Evolutionary conservation across 2,888 invertebrate species (phyloP).

Genomic region (Falcaria lacertinaria): DNA sequence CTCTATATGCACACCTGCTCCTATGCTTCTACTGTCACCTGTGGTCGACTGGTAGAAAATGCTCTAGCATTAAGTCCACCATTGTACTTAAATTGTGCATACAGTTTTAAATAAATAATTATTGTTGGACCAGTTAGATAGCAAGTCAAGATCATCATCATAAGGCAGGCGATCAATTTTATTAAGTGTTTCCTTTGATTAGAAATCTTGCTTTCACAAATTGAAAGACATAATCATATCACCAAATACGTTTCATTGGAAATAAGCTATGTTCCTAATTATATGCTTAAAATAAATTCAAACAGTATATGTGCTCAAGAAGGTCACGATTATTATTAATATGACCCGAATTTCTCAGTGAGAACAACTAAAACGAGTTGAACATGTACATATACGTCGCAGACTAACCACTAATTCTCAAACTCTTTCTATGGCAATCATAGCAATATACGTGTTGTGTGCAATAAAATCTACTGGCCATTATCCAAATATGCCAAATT

Average conservation of each 20-base stretch:
- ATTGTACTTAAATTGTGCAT: no score
- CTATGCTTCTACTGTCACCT: no score
- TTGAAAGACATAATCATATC: no score
- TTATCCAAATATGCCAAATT: not conserved
- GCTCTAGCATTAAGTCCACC: no score
- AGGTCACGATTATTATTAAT: not conserved
- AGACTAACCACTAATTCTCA: not conserved
- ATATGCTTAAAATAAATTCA: not conserved
- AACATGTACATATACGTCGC: not conserved
- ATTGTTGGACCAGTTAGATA: no score
- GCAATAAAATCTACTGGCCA: slow-evolving; percentile 23
- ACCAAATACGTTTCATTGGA: not conserved
- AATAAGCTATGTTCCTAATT: not conserved
- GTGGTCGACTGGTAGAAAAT: no score
- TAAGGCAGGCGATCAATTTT: no score
- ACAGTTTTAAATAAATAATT: no score
- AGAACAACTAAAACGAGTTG: not conserved
- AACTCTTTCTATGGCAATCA: slow-evolving; percentile 33
- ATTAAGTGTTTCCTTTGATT: no score
- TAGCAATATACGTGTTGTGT: slow-evolving; percentile 26
- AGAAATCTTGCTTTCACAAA: no score
- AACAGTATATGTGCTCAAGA: not conserved
- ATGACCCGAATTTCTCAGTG: not conserved
- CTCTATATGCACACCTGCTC: no score
- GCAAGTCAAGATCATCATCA: no score